Percentiles rank a stretch among this genome's conserved stretches.
phyloP scores from a whole-genome alignment of 1,140 invertebrate species.

The Dufourea novaeangliae region DNA sequence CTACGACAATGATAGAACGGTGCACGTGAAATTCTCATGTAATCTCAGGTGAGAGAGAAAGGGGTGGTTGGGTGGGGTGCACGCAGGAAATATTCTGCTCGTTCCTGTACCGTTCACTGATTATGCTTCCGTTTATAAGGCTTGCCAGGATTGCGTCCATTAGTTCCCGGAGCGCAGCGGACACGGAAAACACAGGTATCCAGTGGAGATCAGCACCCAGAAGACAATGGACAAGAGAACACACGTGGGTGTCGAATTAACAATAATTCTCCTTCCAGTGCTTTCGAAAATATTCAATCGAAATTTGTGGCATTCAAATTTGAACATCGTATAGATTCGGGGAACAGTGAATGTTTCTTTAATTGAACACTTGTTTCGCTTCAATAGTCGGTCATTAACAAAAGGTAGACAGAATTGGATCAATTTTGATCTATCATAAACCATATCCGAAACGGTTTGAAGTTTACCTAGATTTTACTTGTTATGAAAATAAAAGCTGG shows the following conservation, averaged over 20 bases:
- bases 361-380: too few species aligned
- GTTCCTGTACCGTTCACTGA: slow-evolving; percentile 61
- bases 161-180: slow-evolving; percentile 51
- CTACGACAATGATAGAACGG: slow-evolving; percentile 31
- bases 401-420: not conserved
- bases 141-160: slow-evolving; percentile 40
- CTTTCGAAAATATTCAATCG: not conserved
- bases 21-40: slow-evolving; percentile 32
- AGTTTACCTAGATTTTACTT: too few species aligned
- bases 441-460: too few species aligned
- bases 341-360: too few species aligned
- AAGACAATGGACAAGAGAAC: slow-evolving; percentile 44
- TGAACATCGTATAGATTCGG: too few species aligned
- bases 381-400: not conserved
- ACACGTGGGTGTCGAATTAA: slow-evolving; percentile 56
- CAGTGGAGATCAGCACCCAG: not conserved
- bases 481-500: too few species aligned
- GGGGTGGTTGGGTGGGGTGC: slow-evolving; percentile 45
- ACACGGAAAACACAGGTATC: slow-evolving; percentile 7
- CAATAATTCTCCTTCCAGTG: not conserved
- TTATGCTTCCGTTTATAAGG: slow-evolving; percentile 71
- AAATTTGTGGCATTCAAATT: too few species aligned
- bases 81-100: slow-evolving; percentile 47
- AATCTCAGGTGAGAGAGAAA: slow-evolving; percentile 53
- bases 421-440: too few species aligned